Percentiles rank a stretch among this genome's conserved stretches.
phyloP scores from a whole-genome alignment of 2,113 vertebrate genomes.

The Panthera uncia region DNA sequence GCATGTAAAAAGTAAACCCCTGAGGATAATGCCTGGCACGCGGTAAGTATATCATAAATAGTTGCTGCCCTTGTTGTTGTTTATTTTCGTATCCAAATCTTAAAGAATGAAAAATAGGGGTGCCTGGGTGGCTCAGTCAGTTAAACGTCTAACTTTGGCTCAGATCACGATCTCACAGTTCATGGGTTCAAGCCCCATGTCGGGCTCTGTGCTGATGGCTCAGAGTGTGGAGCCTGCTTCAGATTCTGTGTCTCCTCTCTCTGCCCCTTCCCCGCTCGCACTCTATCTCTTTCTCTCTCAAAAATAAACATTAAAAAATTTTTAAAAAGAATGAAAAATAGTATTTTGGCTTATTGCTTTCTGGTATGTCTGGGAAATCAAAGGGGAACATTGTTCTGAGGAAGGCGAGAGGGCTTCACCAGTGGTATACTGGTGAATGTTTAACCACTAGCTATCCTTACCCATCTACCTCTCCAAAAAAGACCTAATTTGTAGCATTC shows the following conservation, averaged over 20 bases:
- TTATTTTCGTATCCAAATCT: neutral
- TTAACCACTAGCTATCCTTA: neutral
- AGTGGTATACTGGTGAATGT: neutral
- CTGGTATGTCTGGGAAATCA: neutral
- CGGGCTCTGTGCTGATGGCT: too few species aligned
- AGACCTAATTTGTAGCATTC: neutral
- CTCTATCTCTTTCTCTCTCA: too few species aligned
- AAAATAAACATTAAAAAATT: too few species aligned
- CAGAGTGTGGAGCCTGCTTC: too few species aligned
- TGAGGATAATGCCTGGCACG: neutral
- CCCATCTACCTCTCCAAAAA: rapidly evolving
- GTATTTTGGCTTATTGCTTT: neutral
- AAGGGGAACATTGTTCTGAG: neutral
- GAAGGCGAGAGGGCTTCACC: neutral
- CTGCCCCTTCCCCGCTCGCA: too few species aligned
- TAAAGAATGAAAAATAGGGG: neutral
- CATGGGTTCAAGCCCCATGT: too few species aligned
- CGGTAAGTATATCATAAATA: neutral
- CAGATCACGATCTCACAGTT: too few species aligned
- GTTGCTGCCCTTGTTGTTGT: neutral
- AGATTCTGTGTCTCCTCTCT: too few species aligned
- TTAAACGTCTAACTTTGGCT: too few species aligned
- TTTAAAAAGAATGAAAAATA: neutral
- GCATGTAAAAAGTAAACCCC: neutral
- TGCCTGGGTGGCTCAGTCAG: too few species aligned